Base-by-base conservation (phyloP, 2,797 vertebrate genomes). In the Periophthalmus magnuspinnatus region DNA sequence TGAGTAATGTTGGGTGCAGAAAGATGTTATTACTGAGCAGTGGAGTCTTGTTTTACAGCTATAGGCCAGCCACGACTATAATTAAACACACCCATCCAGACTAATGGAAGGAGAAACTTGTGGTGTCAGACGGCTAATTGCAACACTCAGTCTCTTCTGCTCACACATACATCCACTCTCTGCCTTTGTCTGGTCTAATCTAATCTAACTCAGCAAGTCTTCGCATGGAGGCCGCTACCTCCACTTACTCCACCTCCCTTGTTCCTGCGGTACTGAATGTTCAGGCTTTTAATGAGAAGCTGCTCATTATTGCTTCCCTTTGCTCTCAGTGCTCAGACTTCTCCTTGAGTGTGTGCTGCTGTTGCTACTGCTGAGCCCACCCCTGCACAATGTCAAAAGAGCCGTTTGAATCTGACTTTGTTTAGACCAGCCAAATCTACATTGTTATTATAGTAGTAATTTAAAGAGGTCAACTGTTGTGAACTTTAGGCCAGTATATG, bases 81-180 rank as follows among this genome's bases (percentile, higher is more conserved):
- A 90, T 88, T 78, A 86, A 87, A 83, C 75, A 75, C 78, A 56
- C 67, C 64, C 81, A 72, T 79, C 75, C 70, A 69, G 71, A 81
- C 85, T 86, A 84, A 89, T 85, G 82, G 79, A 72, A 77, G 84
- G 63, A 83, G 83, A 78, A 77, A 70, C 72, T 73, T 78, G 4
- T 65, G 58, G n/a, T 85, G 83, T 87, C 87, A 81, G 21, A 47
- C 72, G 65, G 55, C 80, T 82, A 85, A 90, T 88, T 86, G 74
- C 84, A 77, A 62, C 83, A 86, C 87, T 81, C 83, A 16, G 78
- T 84, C 82, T 70, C 68, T 54, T 47, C 62, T 38, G 16, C 64
- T 60, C 76, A 61, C 83, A 81, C 69, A 67, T 5, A 69, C 68
- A 76, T 67, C 52, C 72, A 45, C 68, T 61, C 32, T 63, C 62